phyloP scores from a whole-genome alignment of 2,113 vertebrate genomes.

The Chionis minor region DNA sequence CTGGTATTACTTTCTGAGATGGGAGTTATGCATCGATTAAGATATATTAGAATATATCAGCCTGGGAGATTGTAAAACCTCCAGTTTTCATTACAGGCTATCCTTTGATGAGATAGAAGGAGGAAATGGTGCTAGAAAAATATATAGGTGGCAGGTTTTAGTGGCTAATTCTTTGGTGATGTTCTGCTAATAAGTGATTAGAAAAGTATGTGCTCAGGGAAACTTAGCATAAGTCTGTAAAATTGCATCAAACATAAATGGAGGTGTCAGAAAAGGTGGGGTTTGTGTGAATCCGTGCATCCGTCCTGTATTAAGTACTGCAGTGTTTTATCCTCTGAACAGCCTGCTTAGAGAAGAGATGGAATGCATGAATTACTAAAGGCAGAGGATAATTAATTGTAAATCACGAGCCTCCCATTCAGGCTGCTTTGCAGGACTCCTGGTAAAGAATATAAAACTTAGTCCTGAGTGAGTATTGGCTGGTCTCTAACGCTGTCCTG shows the following conservation, averaged over 20 bases:
- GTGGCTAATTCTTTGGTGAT: not conserved
- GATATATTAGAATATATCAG: not conserved
- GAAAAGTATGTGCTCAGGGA: not conserved
- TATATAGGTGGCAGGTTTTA: not conserved
- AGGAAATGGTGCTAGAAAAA: not conserved
- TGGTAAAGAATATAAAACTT: not conserved
- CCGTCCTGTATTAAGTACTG: not conserved
- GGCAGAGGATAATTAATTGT: not conserved
- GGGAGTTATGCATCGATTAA: not conserved
- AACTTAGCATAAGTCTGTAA: not conserved
- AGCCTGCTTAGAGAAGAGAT: not conserved
- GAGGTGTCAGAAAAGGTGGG: not conserved
- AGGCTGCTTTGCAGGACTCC: not conserved
- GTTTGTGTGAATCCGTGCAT: not conserved
- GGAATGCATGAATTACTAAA: not conserved
- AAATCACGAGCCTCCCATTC: not conserved
- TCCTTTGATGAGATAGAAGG: not conserved
- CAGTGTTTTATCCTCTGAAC: not conserved
- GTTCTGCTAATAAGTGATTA: not conserved
- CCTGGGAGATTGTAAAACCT: not conserved
- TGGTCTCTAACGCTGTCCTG: accelerated
- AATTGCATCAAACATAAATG: not conserved
- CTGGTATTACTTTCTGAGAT: not conserved
- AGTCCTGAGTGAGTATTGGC: too few relatives aligned
- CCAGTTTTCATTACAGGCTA: not conserved